Conservation (phyloP, 2,113 vertebrate genomes). For the Percopsis transmontana region DNA sequence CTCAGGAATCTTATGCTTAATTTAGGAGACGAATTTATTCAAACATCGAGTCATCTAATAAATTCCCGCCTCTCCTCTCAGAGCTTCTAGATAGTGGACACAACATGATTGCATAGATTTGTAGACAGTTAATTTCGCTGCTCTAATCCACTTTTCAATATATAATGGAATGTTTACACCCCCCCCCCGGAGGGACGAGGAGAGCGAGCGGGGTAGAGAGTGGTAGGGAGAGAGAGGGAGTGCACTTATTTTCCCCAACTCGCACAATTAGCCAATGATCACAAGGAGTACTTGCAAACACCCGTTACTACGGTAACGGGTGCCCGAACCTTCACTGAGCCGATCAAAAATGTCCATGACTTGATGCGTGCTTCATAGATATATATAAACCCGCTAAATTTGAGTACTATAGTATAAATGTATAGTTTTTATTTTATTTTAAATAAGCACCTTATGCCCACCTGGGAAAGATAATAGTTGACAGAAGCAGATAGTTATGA, state of each 20-base stretch:
- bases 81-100: slow-evolving; percentile 49
- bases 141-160: slow-evolving; percentile 53
- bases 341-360: slow-evolving; percentile 34
- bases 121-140: slow-evolving; percentile 59
- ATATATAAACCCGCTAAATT: slow-evolving; percentile 40
- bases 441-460: slow-evolving; percentile 48
- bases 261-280: slow-evolving; percentile 21
- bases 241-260: slow-evolving; percentile 36
- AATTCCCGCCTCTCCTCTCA: slow-evolving; percentile 23
- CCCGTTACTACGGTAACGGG: slow-evolving; percentile 3
- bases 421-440: slow-evolving; percentile 23
- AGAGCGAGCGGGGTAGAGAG: slow-evolving; percentile 5
- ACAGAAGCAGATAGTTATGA: slow-evolving; percentile 40
- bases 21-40: slow-evolving; percentile 26
- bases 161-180: slow-evolving; percentile 74
- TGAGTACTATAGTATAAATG: slow-evolving; percentile 40
- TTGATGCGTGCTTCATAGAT: neutral
- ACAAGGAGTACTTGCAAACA: neutral
- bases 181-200: slow-evolving; percentile 23
- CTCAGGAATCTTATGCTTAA: slow-evolving; percentile 27
- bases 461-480: slow-evolving; percentile 28
- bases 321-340: slow-evolving; percentile 15
- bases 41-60: slow-evolving; percentile 17
- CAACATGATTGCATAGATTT: slow-evolving; percentile 78
- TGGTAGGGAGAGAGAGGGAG: slow-evolving; percentile 13